Conservation (phyloP, 2,113 vertebrate genomes). For the Aix galericulata region DNA sequence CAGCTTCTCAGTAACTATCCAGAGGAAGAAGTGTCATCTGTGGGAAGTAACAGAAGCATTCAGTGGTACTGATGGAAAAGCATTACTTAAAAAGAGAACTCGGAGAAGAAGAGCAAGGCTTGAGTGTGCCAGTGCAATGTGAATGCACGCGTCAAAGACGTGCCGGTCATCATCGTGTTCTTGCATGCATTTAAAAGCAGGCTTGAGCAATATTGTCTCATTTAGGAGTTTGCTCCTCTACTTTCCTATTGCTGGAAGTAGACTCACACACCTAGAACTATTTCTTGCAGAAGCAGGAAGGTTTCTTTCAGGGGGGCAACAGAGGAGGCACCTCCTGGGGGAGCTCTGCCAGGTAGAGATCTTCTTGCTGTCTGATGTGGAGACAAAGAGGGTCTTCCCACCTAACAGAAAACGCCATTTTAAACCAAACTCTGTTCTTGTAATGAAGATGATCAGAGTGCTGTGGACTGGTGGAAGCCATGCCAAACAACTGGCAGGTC, state of each 20-base stretch:
- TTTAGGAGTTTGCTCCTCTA: not conserved
- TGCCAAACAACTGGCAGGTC: not conserved
- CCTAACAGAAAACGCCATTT: not conserved
- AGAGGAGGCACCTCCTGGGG: not conserved
- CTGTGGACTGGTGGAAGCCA: not conserved
- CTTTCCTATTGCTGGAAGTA: not conserved
- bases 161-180: not conserved
- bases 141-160: constrained; percentile 9
- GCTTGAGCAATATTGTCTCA: constrained; percentile 6
- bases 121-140: constrained; percentile 9
- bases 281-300: constrained; percentile 19
- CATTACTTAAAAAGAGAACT: constrained; percentile 14
- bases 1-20: not conserved
- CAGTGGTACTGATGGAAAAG: not conserved
- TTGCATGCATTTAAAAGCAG: constrained; percentile 18
- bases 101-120: not conserved
- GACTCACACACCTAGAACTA: not conserved
- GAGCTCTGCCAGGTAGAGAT: not conserved
- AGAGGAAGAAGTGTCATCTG: not conserved
- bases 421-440: not conserved
- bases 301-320: not conserved
- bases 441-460: not conserved
- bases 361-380: not conserved
- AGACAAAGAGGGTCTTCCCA: not conserved
- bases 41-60: constrained; percentile 1